Conservation (phyloP, 2,888 invertebrate genomes). For the Syrista parreyssii region DNA sequence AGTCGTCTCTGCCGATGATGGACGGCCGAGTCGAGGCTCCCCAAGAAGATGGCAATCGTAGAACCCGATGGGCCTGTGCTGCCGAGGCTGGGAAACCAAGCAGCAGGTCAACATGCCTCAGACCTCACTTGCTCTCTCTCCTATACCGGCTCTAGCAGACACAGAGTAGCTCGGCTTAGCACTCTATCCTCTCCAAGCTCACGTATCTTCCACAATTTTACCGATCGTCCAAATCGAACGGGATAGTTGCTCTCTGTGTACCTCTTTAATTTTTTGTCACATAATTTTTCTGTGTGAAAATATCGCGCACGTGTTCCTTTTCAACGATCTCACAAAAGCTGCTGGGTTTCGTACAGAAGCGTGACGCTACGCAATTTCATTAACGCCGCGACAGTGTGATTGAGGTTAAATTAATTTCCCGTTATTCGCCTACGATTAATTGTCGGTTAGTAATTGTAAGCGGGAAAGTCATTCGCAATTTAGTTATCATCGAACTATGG, state of each 20-base stretch:
- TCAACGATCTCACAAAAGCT: too few relatives aligned
- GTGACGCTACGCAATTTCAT: too few relatives aligned
- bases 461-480: too few relatives aligned
- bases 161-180: constrained; percentile 62
- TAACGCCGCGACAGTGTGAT: too few relatives aligned
- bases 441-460: too few relatives aligned
- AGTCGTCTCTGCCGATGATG: constrained; percentile 81
- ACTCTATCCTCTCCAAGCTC: constrained; percentile 39
- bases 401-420: too few relatives aligned
- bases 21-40: constrained; percentile 71
- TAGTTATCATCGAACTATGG: neutral
- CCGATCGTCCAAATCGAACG: constrained; percentile 20
- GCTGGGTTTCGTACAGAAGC: too few relatives aligned
- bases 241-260: constrained; percentile 18
- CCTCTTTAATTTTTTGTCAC: neutral
- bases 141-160: constrained; percentile 57
- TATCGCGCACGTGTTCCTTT: too few relatives aligned
- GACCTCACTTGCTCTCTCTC: constrained; percentile 50
- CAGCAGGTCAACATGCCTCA: constrained; percentile 55
- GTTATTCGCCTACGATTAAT: too few relatives aligned
- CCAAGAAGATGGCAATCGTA: constrained; percentile 59
- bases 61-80: constrained; percentile 62
- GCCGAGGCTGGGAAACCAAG: constrained; percentile 57
- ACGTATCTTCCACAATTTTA: constrained; percentile 23
- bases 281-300: too few relatives aligned